Percentiles rank a stretch among this genome's conserved stretches.
Conservation (phyloP, 2,113 vertebrate genomes). For the human region DNA sequence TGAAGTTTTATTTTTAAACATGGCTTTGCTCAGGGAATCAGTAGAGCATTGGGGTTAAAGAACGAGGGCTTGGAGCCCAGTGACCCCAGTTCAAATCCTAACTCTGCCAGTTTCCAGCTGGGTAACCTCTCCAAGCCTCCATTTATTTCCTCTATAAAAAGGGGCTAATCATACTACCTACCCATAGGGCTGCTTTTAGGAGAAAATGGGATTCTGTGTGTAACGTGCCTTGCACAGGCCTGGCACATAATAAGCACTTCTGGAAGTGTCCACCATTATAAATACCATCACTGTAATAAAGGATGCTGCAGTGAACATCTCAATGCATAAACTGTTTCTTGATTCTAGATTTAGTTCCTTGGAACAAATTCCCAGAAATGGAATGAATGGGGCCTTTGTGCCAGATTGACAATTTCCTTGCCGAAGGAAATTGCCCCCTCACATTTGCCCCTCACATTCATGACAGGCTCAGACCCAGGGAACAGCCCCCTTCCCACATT, state of each 20-base stretch:
- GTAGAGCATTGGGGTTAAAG: not conserved
- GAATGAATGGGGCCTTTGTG: not conserved
- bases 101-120: not conserved
- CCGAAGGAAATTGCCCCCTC: not conserved
- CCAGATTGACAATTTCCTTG: not conserved
- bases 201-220: not conserved
- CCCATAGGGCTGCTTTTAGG: not conserved
- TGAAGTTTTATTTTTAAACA: not conserved
- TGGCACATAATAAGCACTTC: not conserved
- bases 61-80: not conserved
- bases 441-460: not conserved
- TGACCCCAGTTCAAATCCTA: not conserved
- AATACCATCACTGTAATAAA: not conserved
- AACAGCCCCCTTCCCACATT: fast-evolving
- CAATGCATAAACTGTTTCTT: not conserved
- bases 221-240: not conserved
- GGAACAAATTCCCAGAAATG: not conserved
- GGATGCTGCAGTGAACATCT: not conserved
- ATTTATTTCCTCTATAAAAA: not conserved
- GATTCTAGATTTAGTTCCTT: not conserved
- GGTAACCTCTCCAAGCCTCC: not conserved
- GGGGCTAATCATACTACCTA: not conserved
- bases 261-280: not conserved
- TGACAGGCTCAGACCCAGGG: not conserved
- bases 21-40: not conserved